Evolutionary conservation across 2,888 invertebrate genomes (phyloP).

Genomic region (Leptopilina drosophilae): DNA sequence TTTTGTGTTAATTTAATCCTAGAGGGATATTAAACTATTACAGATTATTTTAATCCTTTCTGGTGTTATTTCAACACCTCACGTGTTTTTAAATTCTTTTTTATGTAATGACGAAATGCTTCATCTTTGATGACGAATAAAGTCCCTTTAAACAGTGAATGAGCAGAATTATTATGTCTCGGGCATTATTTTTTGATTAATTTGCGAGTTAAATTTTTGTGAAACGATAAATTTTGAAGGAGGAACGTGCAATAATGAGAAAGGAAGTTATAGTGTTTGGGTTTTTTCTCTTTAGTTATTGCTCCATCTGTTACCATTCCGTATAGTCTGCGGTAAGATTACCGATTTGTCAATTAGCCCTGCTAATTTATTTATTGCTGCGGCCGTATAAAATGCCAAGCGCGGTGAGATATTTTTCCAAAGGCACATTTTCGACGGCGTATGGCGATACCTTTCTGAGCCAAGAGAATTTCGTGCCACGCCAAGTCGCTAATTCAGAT

Average conservation of each 20-base stretch:
- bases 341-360: conserved; percentile 73
- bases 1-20: too few relatives aligned
- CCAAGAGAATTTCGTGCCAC: conserved; percentile 40
- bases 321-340: conserved; percentile 60
- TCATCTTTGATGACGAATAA: too few relatives aligned
- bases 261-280: conserved; percentile 19
- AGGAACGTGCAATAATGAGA: not conserved
- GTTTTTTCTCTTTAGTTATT: conserved; percentile 23
- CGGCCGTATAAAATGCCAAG: conserved; percentile 41
- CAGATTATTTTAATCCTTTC: too few relatives aligned
- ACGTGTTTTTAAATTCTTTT: too few relatives aligned
- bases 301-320: conserved; percentile 35
- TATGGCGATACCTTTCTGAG: not conserved
- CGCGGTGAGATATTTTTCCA: conserved; percentile 25
- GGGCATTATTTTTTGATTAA: not conserved
- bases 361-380: conserved; percentile 70
- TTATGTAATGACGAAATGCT: too few relatives aligned
- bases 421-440: conserved; percentile 23
- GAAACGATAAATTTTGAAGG: not conserved
- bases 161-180: too few relatives aligned
- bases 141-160: too few relatives aligned
- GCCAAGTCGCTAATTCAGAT: conserved; percentile 56
- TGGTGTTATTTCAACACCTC: too few relatives aligned
- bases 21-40: too few relatives aligned
- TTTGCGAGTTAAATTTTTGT: not conserved